Percentiles rank a stretch among this genome's conserved stretches.
phyloP scores from a whole-genome alignment of 2,888 invertebrate species.

The Herminia tarsipennalis region DNA sequence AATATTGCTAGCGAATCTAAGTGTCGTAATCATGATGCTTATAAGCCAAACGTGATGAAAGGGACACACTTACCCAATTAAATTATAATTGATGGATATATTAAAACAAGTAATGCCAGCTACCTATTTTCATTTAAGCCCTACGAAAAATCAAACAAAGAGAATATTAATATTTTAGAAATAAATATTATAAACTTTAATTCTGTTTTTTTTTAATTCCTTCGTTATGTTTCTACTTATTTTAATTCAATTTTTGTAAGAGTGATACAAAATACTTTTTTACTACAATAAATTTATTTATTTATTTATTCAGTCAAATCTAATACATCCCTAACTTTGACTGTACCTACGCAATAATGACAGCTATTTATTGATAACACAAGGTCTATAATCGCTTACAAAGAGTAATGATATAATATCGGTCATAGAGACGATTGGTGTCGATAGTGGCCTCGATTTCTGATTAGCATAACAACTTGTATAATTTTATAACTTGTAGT shows the following conservation, averaged over 20 bases:
- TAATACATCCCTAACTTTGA: not conserved
- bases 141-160: not conserved
- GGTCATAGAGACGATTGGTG: slow-evolving; percentile 15
- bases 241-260: no score
- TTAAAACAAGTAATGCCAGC: no score
- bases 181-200: no score
- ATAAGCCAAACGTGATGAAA: not conserved
- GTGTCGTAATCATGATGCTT: slow-evolving; percentile 22
- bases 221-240: no score
- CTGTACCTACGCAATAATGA: slow-evolving; percentile 21
- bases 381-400: slow-evolving; percentile 19
- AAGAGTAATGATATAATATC: slow-evolving; percentile 30
- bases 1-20: slow-evolving; percentile 20
- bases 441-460: slow-evolving; percentile 22
- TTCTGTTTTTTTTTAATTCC: no score
- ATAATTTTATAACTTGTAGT: slow-evolving; percentile 7
- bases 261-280: no score
- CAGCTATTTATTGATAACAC: slow-evolving; percentile 8
- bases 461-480: slow-evolving; percentile 7
- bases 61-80: not conserved
- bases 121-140: not conserved
- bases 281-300: no score
- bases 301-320: not conserved
- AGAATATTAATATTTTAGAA: not conserved
- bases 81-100: not conserved